Conservation (phyloP, 2,888 invertebrate species). For the Rhamnusium bicolor region DNA sequence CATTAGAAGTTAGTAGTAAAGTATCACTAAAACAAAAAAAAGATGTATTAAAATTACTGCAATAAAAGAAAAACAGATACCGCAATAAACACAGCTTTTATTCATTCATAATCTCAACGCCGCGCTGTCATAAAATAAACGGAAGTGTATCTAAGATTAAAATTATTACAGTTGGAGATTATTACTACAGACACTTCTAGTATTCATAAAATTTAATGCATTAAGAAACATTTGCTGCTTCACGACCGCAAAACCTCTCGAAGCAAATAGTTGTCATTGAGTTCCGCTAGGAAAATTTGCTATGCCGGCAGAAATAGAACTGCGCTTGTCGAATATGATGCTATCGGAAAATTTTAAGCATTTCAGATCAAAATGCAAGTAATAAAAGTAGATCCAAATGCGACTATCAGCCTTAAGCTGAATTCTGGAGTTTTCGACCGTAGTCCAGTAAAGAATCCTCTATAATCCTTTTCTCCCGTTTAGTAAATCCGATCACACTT, state of each 20-base stretch:
- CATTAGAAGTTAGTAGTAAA: too few species aligned
- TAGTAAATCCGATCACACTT: constrained; percentile 69
- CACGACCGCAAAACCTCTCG: constrained; percentile 35
- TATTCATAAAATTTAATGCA: constrained; percentile 53
- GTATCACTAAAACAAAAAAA: too few species aligned
- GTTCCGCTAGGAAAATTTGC: constrained; percentile 40
- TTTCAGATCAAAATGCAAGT: constrained; percentile 44
- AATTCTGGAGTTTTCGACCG: constrained; percentile 58
- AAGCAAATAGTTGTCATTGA: constrained; percentile 38
- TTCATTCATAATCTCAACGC: constrained; percentile 49
- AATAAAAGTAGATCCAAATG: constrained; percentile 59
- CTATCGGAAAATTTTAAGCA: constrained; percentile 13
- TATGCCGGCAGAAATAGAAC: constrained; percentile 41
- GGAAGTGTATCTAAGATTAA: constrained; percentile 54
- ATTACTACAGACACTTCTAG: constrained; percentile 48
- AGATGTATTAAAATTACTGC: background rate
- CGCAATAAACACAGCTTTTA: constrained; percentile 30
- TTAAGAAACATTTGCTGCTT: constrained; percentile 44
- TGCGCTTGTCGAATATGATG: constrained; percentile 39
- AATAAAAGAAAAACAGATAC: background rate
- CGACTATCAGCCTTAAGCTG: constrained; percentile 59
- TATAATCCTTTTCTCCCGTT: constrained; percentile 68
- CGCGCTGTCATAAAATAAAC: constrained; percentile 49
- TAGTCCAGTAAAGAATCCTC: constrained; percentile 61
- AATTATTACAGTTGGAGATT: constrained; percentile 51